A percentile compares a stretch with the other conserved stretches of the same genome.
Conservation (phyloP, 2,113 vertebrate species). For the Ailurus styani region DNA sequence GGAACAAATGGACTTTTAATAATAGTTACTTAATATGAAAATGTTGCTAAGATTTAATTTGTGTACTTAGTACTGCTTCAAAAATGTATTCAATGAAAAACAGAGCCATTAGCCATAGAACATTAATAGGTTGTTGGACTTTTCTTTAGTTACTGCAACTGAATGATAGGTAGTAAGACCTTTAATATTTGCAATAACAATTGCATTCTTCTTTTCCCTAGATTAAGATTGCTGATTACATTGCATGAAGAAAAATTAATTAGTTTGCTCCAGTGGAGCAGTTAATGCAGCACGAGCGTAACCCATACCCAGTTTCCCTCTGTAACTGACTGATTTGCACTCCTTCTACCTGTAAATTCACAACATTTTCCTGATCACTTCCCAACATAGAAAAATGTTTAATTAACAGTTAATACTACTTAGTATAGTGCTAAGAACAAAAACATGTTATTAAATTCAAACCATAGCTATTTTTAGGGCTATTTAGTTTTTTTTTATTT, state of each 20-base stretch:
- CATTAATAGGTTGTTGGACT: background rate
- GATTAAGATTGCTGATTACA: conserved; percentile 69
- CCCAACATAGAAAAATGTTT: conserved; percentile 36
- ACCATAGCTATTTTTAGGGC: conserved; percentile 44
- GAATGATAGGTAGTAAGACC: conserved; percentile 42
- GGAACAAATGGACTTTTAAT: conserved; percentile 22
- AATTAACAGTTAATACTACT: conserved; percentile 39
- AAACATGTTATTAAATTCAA: conserved; percentile 46
- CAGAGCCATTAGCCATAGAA: conserved; percentile 35
- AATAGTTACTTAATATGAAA: conserved; percentile 28
- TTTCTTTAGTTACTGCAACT: conserved; percentile 51
- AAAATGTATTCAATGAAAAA: background rate
- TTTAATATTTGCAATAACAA: conserved; percentile 52
- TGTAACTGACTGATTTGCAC: conserved; percentile 29
- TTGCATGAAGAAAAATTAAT: conserved; percentile 76
- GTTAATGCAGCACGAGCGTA: conserved; percentile 64
- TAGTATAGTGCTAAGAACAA: conserved; percentile 18
- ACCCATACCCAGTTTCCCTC: conserved; percentile 28
- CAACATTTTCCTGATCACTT: conserved; percentile 56
- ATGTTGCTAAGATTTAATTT: conserved; percentile 45
- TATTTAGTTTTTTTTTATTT: conserved; percentile 1
- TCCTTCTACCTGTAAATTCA: conserved; percentile 49
- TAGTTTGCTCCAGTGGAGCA: conserved; percentile 74
- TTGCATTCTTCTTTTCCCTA: conserved; percentile 59
- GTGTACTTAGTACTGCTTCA: background rate